These are phyloP conservation scores for Gymnoscopelus microlampas DNA, from an alignment of 2,797 vertebrate genomes.

Conservation along the genomic window DNA sequence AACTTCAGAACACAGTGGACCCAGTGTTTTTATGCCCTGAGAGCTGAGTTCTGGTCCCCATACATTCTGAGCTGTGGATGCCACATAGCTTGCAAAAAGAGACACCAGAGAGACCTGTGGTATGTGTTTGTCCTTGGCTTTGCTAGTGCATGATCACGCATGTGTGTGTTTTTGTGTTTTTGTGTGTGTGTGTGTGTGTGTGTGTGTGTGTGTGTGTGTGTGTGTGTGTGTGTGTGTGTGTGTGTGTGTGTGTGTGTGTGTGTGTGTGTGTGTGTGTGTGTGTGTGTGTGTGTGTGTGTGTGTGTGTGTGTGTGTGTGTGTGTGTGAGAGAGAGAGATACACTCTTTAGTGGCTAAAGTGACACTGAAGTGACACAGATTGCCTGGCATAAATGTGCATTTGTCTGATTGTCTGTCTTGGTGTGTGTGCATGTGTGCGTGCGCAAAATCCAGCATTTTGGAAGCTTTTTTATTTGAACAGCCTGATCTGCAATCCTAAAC, in stretches of 20 bases:
- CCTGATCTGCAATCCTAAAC: no score
- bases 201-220: not conserved
- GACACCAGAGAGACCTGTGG: slow-evolving; percentile 63
- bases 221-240: not conserved
- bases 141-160: not conserved
- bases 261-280: not conserved
- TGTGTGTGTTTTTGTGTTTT: not conserved
- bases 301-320: no score
- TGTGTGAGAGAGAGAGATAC: no score
- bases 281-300: not conserved
- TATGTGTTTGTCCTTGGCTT: not conserved
- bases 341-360: no score
- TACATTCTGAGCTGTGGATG: slow-evolving; percentile 52
- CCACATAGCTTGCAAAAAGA: slow-evolving; percentile 64
- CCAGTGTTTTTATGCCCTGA: slow-evolving; percentile 46
- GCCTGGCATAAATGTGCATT: not conserved
- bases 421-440: not conserved
- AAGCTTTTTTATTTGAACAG: no score
- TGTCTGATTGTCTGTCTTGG: not conserved
- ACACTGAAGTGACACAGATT: no score
- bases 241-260: slow-evolving; percentile 1
- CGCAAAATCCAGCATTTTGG: not conserved
- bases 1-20: slow-evolving; percentile 50
- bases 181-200: slow-evolving; percentile 1
- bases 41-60: slow-evolving; percentile 52